Evolutionary conservation across 2,888 invertebrate genomes (phyloP).

Genomic region (Pristionchus fissidentatus): DNA sequence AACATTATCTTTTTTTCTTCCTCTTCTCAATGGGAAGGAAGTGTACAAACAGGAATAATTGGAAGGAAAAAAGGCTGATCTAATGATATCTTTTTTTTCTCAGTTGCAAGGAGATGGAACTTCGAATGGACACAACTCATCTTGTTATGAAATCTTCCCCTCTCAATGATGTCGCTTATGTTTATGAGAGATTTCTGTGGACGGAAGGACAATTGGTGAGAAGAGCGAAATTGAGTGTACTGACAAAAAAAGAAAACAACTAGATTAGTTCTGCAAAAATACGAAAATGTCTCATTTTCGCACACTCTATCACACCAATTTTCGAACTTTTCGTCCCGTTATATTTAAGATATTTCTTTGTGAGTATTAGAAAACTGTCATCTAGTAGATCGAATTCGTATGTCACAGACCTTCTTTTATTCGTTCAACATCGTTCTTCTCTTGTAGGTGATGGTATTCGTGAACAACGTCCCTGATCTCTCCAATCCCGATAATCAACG

Average conservation of each 20-base stretch:
- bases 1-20: background rate
- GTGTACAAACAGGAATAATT: background rate
- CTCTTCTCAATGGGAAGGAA: background rate
- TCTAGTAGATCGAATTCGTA: background rate
- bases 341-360: background rate
- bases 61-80: too few species aligned
- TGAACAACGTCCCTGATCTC: slow-evolving; percentile 66
- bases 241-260: too few species aligned
- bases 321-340: background rate
- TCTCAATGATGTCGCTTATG: slow-evolving; percentile 60
- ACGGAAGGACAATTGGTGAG: slow-evolving; percentile 66
- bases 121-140: slow-evolving; percentile 67
- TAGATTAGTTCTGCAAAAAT: too few species aligned
- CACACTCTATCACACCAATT: too few species aligned
- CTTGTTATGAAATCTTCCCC: slow-evolving; percentile 64
- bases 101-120: slow-evolving; percentile 27
- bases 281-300: too few species aligned
- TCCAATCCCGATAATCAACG: slow-evolving; percentile 36
- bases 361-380: background rate
- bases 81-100: background rate
- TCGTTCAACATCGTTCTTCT: background rate
- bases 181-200: slow-evolving; percentile 66
- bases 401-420: background rate
- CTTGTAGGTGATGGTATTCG: slow-evolving; percentile 61
- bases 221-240: too few species aligned